These are phyloP conservation scores for Drosophila fungiperda DNA, from an alignment of 2,888 invertebrate genomes.

Conservation along the genomic window DNA sequence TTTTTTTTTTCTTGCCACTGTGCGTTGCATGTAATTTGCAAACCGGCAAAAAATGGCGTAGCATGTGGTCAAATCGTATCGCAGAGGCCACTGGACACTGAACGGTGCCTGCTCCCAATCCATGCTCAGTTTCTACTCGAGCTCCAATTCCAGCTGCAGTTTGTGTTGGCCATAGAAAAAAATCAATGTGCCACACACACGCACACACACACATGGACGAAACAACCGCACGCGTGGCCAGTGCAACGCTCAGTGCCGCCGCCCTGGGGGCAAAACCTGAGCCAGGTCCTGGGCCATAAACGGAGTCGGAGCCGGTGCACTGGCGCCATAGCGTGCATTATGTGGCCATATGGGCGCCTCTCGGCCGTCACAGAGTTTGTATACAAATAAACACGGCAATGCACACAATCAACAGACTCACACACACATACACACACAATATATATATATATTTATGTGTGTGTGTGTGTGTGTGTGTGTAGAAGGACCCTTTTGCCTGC, in stretches of 20 bases:
- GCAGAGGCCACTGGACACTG: conserved; percentile 27
- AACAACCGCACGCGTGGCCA: conserved; percentile 46
- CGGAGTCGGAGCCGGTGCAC: conserved; percentile 6
- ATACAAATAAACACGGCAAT: conserved; percentile 77
- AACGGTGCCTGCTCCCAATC: conserved; percentile 13
- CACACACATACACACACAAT: conserved; percentile 8
- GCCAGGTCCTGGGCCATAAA: conserved; percentile 1
- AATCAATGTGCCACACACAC: conserved; percentile 66
- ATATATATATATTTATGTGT: neutral
- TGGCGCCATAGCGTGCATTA: conserved; percentile 72
- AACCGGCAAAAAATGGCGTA: conserved; percentile 58
- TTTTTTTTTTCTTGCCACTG: conserved; percentile 20
- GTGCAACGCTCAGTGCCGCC: conserved; percentile 37
- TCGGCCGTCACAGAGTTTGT: conserved; percentile 59
- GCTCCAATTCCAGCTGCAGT: conserved; percentile 25
- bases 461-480: neutral
- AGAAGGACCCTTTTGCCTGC: conserved; percentile 50
- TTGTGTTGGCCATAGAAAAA: conserved; percentile 47
- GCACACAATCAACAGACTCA: conserved; percentile 48
- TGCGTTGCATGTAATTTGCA: conserved; percentile 56
- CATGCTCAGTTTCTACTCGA: conserved; percentile 8
- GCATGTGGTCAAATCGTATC: conserved; percentile 68
- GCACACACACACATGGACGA: conserved; percentile 31
- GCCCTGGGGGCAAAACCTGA: conserved; percentile 29
- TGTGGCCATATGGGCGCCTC: conserved; percentile 65